Conservation (phyloP, 2,888 invertebrate genomes). For the Cylindroiulus punctatus region DNA sequence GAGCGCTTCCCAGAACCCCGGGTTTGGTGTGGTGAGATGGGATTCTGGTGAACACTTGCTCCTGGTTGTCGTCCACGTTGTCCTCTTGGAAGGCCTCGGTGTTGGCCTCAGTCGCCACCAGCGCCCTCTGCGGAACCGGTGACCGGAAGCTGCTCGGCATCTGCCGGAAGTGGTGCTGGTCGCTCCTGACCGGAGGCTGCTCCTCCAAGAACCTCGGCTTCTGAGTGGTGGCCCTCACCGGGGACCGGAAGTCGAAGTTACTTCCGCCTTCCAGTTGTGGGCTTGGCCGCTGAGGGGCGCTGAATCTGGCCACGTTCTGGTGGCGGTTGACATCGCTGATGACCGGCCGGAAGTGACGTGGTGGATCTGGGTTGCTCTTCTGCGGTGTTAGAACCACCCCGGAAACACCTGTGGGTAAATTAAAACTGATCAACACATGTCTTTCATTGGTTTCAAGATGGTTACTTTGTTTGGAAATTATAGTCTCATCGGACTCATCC, state of each 20-base stretch:
- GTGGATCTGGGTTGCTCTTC: neutral
- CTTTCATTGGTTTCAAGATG: neutral
- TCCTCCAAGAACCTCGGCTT: neutral
- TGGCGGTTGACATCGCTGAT: neutral
- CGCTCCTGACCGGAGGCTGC: neutral
- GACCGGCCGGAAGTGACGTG: neutral
- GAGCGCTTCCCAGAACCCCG: neutral
- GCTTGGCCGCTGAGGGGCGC: neutral
- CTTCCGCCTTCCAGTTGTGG: neutral
- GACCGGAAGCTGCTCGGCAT: neutral
- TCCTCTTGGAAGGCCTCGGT: slow-evolving; percentile 34
- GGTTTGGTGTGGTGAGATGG: slow-evolving; percentile 14
- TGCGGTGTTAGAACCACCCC: slow-evolving; percentile 26
- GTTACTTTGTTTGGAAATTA: neutral
- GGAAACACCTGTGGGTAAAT: neutral
- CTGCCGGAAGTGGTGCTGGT: slow-evolving; percentile 11
- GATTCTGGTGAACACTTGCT: slow-evolving; percentile 39
- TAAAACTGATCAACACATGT: neutral
- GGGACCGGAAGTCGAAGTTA: slow-evolving; percentile 15
- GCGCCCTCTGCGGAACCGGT: neutral
- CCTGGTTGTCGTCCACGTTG: slow-evolving; percentile 18
- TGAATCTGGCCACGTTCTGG: slow-evolving; percentile 39
- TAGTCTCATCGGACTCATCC: too few relatives aligned
- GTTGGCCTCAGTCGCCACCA: neutral
- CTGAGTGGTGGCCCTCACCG: neutral